These are phyloP conservation scores for Sylvia atricapilla DNA, from an alignment of 2,113 vertebrate genomes.

Conservation along the genomic window DNA sequence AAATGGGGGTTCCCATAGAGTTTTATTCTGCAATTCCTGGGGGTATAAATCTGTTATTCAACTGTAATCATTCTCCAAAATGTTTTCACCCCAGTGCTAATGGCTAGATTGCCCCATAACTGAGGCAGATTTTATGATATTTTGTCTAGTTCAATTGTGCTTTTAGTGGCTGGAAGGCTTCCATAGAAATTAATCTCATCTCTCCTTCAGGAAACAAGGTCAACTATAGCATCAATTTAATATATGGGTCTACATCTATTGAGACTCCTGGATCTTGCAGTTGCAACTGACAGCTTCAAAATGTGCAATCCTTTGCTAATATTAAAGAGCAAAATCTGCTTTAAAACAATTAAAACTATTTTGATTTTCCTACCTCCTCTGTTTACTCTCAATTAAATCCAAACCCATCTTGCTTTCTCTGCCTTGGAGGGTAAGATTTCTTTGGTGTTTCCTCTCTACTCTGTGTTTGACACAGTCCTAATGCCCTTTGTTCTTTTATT, in stretches of 20 bases:
- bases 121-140: not conserved
- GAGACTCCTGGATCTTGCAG: not conserved
- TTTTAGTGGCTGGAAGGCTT: conserved; percentile 23
- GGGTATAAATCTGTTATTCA: not conserved
- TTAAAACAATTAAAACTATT: not conserved
- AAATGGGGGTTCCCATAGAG: not conserved
- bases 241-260: not conserved
- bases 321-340: not conserved
- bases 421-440: not conserved
- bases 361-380: not conserved
- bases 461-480: not conserved
- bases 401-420: not conserved
- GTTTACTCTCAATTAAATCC: not conserved
- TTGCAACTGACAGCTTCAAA: not conserved
- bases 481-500: not conserved
- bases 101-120: not conserved
- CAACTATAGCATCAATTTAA: conserved; percentile 3
- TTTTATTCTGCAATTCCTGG: not conserved
- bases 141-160: conserved; percentile 2
- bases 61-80: not conserved
- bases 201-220: conserved; percentile 39
- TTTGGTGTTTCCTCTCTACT: not conserved
- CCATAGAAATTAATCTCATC: conserved; percentile 18
- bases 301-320: not conserved
- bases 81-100: not conserved